Evolutionary conservation across 1,140 invertebrate species (phyloP).

Genomic region (Cephus cinctus): DNA sequence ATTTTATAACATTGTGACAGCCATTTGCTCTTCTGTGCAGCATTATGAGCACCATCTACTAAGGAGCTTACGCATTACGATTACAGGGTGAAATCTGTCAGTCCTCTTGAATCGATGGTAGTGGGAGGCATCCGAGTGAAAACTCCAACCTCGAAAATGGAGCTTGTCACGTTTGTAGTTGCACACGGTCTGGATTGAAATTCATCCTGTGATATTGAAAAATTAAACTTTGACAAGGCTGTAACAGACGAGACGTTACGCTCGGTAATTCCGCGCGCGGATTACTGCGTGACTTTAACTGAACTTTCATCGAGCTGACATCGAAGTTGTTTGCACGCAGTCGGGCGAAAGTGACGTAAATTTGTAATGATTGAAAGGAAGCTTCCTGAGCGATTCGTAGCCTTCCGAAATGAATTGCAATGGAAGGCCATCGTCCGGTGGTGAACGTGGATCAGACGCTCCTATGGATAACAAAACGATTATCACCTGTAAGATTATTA

Average conservation of each 20-base stretch:
- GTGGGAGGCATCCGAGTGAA: no score
- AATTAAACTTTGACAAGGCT: neutral
- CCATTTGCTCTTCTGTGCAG: no score
- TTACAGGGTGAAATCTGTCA: no score
- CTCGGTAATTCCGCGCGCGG: neutral
- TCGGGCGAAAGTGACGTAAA: neutral
- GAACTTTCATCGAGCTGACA: neutral
- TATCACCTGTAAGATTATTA: conserved; percentile 49
- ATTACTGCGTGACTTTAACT: neutral
- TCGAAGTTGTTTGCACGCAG: no score
- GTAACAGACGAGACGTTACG: no score
- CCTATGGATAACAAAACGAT: conserved; percentile 50
- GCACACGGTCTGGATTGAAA: neutral
- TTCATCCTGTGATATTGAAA: neutral
- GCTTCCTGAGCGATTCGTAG: conserved; percentile 21
- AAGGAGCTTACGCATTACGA: no score
- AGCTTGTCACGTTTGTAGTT: neutral
- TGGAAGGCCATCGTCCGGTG: conserved; percentile 37
- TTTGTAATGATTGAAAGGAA: conserved; percentile 33
- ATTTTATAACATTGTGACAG: no score
- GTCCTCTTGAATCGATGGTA: no score
- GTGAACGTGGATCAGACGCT: conserved; percentile 33
- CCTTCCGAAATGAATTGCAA: conserved; percentile 50
- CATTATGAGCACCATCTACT: no score
- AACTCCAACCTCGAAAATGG: neutral